Conservation (phyloP, 2,113 vertebrate genomes). For the Hypomesus transpacificus region DNA sequence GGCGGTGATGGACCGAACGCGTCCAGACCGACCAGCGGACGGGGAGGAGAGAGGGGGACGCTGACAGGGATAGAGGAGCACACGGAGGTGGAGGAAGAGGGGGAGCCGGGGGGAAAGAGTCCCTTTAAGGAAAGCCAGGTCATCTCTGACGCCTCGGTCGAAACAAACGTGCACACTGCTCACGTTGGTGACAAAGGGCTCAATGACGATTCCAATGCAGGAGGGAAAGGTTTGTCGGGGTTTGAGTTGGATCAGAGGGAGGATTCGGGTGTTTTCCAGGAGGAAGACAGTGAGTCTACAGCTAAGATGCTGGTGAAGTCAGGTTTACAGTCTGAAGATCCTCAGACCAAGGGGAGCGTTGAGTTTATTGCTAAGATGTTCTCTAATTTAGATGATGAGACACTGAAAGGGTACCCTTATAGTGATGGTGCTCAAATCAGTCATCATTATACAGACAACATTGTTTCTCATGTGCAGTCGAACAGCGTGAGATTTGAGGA, state of each 20-base stretch:
- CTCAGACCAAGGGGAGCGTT: slow-evolving; percentile 51
- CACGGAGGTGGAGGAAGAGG: slow-evolving; percentile 65
- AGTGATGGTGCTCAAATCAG: slow-evolving; percentile 37
- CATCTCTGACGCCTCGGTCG: slow-evolving; percentile 12
- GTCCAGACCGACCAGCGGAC: slow-evolving; percentile 57
- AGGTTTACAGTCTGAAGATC: slow-evolving; percentile 27
- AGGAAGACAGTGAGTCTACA: slow-evolving; percentile 30
- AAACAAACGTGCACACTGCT: slow-evolving; percentile 26
- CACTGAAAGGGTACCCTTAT: slow-evolving; percentile 50
- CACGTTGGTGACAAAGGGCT: slow-evolving; percentile 23
- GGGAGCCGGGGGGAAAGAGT: slow-evolving; percentile 45
- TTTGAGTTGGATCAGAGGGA: slow-evolving; percentile 49
- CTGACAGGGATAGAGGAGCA: slow-evolving; percentile 75
- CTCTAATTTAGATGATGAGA: slow-evolving; percentile 60
- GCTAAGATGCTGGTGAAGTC: slow-evolving; percentile 19
- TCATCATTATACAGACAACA: slow-evolving; percentile 50
- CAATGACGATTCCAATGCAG: slow-evolving; percentile 1
- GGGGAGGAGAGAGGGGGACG: slow-evolving; percentile 63
- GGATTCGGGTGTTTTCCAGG: slow-evolving; percentile 53
- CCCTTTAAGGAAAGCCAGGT: slow-evolving; percentile 33
- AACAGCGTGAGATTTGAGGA: slow-evolving; percentile 50
- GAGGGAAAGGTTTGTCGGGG: slow-evolving; percentile 6
- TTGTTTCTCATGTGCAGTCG: slow-evolving; percentile 50
- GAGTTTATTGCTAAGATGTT: slow-evolving; percentile 66
- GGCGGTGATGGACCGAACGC: slow-evolving; percentile 53